Percentiles rank a stretch among this genome's conserved stretches.
phyloP scores from a whole-genome alignment of 2,797 vertebrate genomes.

The Choloepus didactylus region DNA sequence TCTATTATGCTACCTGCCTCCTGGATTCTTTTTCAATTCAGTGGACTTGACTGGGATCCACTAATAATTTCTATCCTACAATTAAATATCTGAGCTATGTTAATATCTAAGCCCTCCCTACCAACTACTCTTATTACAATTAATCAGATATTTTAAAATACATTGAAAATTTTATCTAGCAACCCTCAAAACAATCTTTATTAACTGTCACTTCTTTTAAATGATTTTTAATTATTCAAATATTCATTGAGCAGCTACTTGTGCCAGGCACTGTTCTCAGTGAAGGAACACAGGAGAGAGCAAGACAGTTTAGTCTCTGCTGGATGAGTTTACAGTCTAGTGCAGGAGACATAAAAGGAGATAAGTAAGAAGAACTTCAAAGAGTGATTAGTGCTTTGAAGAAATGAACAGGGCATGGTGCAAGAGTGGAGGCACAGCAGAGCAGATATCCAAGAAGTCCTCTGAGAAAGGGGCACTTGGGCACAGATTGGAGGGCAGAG shows the following conservation, averaged over 20 bases:
- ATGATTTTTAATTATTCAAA: background rate
- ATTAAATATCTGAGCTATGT: background rate
- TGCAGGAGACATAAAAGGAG: background rate
- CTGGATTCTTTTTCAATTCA: background rate
- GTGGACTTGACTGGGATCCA: background rate
- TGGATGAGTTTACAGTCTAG: background rate
- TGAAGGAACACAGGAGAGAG: background rate
- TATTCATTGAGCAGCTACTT: background rate
- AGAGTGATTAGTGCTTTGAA: background rate
- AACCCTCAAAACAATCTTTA: conserved; percentile 12
- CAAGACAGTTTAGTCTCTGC: background rate
- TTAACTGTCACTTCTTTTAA: background rate
- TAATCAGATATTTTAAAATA: conserved; percentile 40
- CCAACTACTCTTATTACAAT: background rate
- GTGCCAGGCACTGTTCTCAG: background rate
- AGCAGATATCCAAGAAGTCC: background rate
- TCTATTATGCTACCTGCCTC: background rate
- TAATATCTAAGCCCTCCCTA: background rate
- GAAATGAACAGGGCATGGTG: background rate
- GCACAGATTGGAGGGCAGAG: background rate
- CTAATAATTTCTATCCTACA: conserved; percentile 14
- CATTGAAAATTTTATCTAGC: background rate
- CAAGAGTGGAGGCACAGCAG: background rate
- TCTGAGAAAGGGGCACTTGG: background rate
- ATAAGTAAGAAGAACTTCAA: background rate